Conservation (phyloP, 2,888 invertebrate genomes). For the Dryomyza anilis region DNA sequence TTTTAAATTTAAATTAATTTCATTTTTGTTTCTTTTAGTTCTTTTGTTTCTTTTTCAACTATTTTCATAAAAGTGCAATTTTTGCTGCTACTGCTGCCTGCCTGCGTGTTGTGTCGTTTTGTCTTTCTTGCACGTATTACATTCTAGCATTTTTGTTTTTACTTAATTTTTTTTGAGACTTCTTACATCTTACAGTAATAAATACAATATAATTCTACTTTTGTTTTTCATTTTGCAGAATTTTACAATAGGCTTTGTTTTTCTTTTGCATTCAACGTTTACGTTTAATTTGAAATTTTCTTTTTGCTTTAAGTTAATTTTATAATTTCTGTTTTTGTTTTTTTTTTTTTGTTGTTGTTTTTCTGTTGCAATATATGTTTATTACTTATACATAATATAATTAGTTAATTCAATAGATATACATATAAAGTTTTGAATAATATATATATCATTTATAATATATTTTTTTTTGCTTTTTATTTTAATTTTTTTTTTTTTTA, state of each 20-base stretch:
- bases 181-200: constrained; percentile 23
- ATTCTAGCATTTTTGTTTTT: neutral
- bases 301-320: too few species aligned
- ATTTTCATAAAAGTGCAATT: too few species aligned
- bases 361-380: constrained; percentile 6
- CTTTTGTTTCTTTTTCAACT: constrained; percentile 14
- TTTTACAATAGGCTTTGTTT: constrained; percentile 12
- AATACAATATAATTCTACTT: neutral
- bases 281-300: neutral
- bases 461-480: constrained; percentile 4
- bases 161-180: constrained; percentile 13
- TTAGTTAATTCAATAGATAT: constrained; percentile 17
- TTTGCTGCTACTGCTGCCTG: neutral
- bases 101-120: too few species aligned
- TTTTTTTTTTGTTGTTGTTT: constrained; percentile 8
- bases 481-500: too few species aligned
- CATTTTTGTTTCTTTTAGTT: neutral
- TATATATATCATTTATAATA: constrained; percentile 20
- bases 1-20: constrained; percentile 8
- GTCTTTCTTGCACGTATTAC: constrained; percentile 4
- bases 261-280: neutral
- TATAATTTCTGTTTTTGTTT: constrained; percentile 4
- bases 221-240: constrained; percentile 3
- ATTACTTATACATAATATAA: constrained; percentile 8
- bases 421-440: constrained; percentile 23